Conservation (phyloP, 2,113 vertebrate species). For the Callorhinus ursinus region DNA sequence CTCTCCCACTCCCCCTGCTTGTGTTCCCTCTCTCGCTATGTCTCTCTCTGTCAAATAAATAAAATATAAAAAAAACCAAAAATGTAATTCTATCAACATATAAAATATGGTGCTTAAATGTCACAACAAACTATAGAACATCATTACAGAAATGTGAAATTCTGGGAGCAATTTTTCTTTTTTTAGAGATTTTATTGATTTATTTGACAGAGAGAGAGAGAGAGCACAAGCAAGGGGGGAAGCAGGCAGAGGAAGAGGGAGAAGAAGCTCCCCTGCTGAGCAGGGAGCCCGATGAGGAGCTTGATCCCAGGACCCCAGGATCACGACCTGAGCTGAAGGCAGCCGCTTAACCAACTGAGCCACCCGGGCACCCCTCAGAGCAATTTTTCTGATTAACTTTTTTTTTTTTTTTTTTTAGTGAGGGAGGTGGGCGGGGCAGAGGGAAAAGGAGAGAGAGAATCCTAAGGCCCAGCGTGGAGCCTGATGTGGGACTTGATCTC, state of each 20-base stretch:
- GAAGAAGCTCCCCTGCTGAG: too few relatives aligned
- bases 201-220: not conserved
- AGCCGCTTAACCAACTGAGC: not conserved
- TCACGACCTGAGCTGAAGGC: not conserved
- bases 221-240: not conserved
- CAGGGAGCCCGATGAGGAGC: too few relatives aligned
- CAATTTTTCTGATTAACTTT: not conserved
- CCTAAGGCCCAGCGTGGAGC: not conserved
- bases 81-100: not conserved
- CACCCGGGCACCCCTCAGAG: not conserved
- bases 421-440: not conserved
- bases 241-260: not conserved
- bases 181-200: not conserved
- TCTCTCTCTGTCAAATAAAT: too few relatives aligned
- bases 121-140: not conserved
- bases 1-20: too few relatives aligned
- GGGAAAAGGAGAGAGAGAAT: not conserved
- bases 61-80: too few relatives aligned
- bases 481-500: not conserved
- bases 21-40: too few relatives aligned
- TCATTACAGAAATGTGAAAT: slow-evolving; percentile 24
- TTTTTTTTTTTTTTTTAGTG: not conserved
- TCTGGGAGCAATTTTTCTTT: not conserved
- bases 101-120: slow-evolving; percentile 22
- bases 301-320: not conserved